A percentile compares a stretch with the other conserved stretches of the same genome.
Conservation (phyloP, 2,888 invertebrate genomes). For the Cinara cedri region DNA sequence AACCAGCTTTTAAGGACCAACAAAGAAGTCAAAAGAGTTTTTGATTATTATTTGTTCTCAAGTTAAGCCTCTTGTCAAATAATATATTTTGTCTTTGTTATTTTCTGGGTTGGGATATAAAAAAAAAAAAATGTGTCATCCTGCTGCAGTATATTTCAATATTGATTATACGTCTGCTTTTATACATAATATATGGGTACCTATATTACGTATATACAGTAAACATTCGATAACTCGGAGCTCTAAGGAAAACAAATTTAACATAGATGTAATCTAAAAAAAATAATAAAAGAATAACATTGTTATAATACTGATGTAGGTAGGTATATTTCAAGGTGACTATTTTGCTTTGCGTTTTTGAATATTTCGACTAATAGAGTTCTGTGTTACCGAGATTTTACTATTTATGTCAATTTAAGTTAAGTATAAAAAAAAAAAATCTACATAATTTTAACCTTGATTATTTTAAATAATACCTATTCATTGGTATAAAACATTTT, state of each 20-base stretch:
- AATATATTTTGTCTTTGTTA: neutral
- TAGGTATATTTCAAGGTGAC: neutral
- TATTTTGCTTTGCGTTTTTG: neutral
- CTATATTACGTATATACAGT: too few relatives aligned
- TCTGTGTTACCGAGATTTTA: neutral
- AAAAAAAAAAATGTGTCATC: neutral
- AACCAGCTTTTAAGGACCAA: neutral
- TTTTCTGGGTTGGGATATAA: neutral
- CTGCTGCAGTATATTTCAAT: too few relatives aligned
- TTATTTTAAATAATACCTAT: constrained; percentile 3
- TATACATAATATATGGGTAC: too few relatives aligned
- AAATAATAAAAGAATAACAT: neutral
- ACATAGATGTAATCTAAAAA: too few relatives aligned
- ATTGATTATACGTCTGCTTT: too few relatives aligned
- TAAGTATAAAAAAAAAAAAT: too few relatives aligned
- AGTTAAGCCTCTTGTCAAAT: neutral
- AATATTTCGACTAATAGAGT: neutral
- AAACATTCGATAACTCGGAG: neutral
- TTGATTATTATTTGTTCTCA: constrained; percentile 1
- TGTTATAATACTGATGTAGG: neutral
- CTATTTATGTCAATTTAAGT: neutral
- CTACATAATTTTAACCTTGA: neutral
- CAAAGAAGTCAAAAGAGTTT: neutral
- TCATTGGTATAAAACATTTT: neutral
- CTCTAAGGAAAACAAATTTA: neutral